Percentiles rank a stretch among this genome's conserved stretches.
Conservation (phyloP, 2,888 invertebrate species). For the Podotricha telesiphe region DNA sequence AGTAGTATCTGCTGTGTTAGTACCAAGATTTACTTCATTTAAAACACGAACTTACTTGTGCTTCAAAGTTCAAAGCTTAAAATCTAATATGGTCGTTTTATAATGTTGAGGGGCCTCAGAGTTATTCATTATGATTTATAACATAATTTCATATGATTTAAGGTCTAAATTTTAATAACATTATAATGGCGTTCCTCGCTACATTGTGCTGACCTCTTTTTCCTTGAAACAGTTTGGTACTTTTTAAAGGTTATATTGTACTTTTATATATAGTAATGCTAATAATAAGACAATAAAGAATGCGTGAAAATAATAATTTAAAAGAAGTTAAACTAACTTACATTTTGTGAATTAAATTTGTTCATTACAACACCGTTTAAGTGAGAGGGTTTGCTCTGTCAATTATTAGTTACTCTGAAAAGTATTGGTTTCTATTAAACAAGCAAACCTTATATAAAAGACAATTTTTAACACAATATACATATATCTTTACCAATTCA, state of each 20-base stretch:
- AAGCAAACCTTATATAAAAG: too few relatives aligned
- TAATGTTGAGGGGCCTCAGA: neutral
- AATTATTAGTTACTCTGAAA: too few relatives aligned
- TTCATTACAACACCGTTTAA: too few relatives aligned
- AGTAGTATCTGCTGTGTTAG: slow-evolving; percentile 66
- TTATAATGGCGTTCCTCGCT: slow-evolving; percentile 10
- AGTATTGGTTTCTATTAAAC: too few relatives aligned
- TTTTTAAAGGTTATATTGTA: slow-evolving; percentile 23
- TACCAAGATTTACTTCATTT: slow-evolving; percentile 65
- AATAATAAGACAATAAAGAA: too few relatives aligned
- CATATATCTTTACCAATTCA: too few relatives aligned
- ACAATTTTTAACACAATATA: too few relatives aligned
- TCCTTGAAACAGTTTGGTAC: slow-evolving; percentile 25
- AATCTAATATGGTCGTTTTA: slow-evolving; percentile 6
- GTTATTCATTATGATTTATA: neutral
- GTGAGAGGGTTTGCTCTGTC: too few relatives aligned
- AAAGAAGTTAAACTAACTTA: too few relatives aligned
- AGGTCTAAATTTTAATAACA: slow-evolving; percentile 11
- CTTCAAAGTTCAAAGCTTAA: neutral
- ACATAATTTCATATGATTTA: slow-evolving; percentile 10
- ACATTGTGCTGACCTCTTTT: slow-evolving; percentile 24
- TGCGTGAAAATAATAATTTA: too few relatives aligned
- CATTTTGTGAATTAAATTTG: too few relatives aligned
- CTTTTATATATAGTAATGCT: neutral
- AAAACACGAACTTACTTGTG: slow-evolving; percentile 29